Percentiles rank a stretch among this genome's conserved stretches.
These are phyloP conservation scores for Drosophila differens DNA, from an alignment of 2,888 invertebrate genomes.

Conservation along the genomic window DNA sequence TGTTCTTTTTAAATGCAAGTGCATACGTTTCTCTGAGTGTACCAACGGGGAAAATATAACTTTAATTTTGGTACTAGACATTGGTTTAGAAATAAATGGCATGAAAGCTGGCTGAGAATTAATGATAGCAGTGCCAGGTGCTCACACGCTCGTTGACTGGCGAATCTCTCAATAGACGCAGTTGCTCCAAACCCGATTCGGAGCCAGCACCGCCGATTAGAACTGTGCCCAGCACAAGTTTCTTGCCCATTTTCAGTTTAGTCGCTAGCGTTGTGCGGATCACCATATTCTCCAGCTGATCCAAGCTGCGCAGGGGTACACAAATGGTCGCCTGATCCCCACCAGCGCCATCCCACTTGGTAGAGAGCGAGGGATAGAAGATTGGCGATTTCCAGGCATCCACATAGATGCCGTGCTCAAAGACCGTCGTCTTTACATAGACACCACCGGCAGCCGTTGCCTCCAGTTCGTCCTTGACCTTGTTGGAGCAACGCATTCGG, in stretches of 20 bases:
- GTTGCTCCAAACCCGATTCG: conserved; percentile 79
- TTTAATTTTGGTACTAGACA: conserved; percentile 18
- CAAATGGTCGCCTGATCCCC: conserved; percentile 84
- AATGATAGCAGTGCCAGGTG: conserved; percentile 84
- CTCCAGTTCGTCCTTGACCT: conserved; percentile 85
- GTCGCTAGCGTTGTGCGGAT: conserved; percentile 84
- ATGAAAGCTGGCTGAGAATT: conserved; percentile 20
- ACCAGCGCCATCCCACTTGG: conserved; percentile 88
- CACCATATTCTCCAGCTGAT: conserved; percentile 80
- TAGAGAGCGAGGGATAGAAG: conserved; percentile 91
- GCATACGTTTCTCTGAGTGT: conserved; percentile 2
- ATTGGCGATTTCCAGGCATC: conserved; percentile 90
- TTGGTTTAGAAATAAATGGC: conserved; percentile 34
- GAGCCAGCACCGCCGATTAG: conserved; percentile 67
- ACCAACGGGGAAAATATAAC: background rate
- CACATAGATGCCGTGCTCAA: conserved; percentile 88
- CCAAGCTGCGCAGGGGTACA: conserved; percentile 78
- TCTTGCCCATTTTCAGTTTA: conserved; percentile 84
- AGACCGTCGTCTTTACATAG: conserved; percentile 91
- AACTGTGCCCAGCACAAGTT: conserved; percentile 84
- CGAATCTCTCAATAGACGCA: conserved; percentile 73
- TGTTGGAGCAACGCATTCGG: conserved; percentile 84
- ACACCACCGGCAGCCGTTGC: conserved; percentile 86
- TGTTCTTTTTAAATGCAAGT: background rate
- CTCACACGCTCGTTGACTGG: conserved; percentile 80